Evolutionary conservation across 1,140 invertebrate species (phyloP), one percentile per base, ranked within the genome.

Genomic region (Zaprionus kolodkinae): DNA sequence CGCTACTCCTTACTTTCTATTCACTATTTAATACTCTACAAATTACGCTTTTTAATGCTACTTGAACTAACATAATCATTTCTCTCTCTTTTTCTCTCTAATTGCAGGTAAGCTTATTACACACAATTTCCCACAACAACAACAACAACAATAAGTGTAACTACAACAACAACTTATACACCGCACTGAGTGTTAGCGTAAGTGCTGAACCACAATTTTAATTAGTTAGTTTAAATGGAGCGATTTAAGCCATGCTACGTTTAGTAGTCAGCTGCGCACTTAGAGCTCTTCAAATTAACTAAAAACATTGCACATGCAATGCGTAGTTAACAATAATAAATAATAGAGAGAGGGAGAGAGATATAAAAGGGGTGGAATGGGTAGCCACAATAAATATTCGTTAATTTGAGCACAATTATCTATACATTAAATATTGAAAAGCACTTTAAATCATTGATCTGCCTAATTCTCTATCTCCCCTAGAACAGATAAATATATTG

Each of bases 81-180:
- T 77, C 43, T 68, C 79, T 70, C 50, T 35, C 57, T 82, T 91
- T 91, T 67, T 85, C 40, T 45, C 40, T 91, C 65, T 91, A 84
- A 89, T 91, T 91, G 67, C 88, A 91, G 88, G 88, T 91, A 91
- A 91, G 88, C 84, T 82, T 70, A 78, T 85, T 81, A 89, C 72
- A 77, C 54, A 70, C 73, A 64, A 85, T 64, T 75, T 71, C 52
- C 57, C 70, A 71, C 40, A 74, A 56, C 54, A 63, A 48, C 17
- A 56, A 40, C 50, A 55, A 54, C 61, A 67, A 64, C 63, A 71
- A 21, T 21, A 21, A 30, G 27, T 30, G 27, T 43, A 55, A 54
- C 62, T 64, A 64, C 64, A 71, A 48, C 55, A 67, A 70, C 54
- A 68, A 77, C 57, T 27, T n/a, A 60, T 15, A 3, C 5, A 15